phyloP scores from a whole-genome alignment of 2,888 invertebrate species.

The Eupithecia centaureata region DNA sequence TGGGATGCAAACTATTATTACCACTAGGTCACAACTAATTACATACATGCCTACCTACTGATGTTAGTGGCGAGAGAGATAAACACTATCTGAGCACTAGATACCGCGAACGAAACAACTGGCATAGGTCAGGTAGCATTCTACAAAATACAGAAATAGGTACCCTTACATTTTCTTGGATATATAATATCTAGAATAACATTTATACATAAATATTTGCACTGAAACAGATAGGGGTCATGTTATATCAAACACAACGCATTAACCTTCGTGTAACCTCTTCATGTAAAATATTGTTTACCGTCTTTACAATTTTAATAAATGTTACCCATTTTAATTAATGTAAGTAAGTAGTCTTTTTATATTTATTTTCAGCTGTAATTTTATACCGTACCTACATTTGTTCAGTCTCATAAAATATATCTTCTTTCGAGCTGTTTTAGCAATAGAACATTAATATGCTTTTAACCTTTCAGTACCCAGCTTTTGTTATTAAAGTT shows the following conservation, averaged over 20 bases:
- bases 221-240: conserved; percentile 25
- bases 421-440: background rate
- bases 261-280: conserved; percentile 25
- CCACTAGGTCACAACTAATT: conserved; percentile 58
- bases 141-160: conserved; percentile 6
- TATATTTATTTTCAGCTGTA: background rate
- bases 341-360: background rate
- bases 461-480: background rate
- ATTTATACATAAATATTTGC: conserved; percentile 3
- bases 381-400: background rate
- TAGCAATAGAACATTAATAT: background rate
- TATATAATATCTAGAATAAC: conserved; percentile 9
- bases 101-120: conserved; percentile 36
- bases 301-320: conserved; percentile 2
- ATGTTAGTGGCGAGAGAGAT: conserved; percentile 34
- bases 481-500: background rate
- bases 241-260: conserved; percentile 20
- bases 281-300: conserved; percentile 16
- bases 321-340: background rate
- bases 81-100: conserved; percentile 37
- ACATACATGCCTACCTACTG: conserved; percentile 34
- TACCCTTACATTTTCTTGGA: background rate
- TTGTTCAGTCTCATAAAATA: background rate
- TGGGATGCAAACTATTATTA: conserved; percentile 56
- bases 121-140: conserved; percentile 25